These are phyloP conservation scores for Epizoanthus rinbou DNA, from an alignment of 92 coral and sea anemone species.

Conservation along the genomic window DNA sequence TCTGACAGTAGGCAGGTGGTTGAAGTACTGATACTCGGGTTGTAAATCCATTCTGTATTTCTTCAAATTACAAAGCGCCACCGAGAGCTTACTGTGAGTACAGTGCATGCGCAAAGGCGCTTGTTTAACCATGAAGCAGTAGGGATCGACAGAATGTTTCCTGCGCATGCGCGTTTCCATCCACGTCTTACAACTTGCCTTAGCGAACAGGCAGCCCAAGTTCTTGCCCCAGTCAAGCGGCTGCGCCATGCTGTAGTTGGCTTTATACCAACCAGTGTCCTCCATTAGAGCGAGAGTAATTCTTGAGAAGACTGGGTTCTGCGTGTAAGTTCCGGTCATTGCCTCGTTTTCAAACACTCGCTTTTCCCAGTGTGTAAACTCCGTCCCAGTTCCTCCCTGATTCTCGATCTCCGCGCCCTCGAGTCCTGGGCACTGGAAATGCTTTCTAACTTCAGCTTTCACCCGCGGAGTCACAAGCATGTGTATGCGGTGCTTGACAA, in stretches of 20 bases:
- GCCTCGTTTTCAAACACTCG: slow-evolving; percentile 99
- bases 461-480: slow-evolving; percentile 96
- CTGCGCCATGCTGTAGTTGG: slow-evolving; percentile 92
- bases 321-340: slow-evolving; percentile 99
- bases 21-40: slow-evolving; percentile 90
- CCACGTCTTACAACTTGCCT: slow-evolving; percentile 96
- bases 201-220: slow-evolving; percentile 89
- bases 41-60: slow-evolving; percentile 71
- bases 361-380: slow-evolving; percentile 97
- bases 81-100: slow-evolving; percentile 91
- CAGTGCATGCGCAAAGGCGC: slow-evolving; percentile 93
- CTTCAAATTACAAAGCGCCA: slow-evolving; percentile 92
- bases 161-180: slow-evolving; percentile 78
- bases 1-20: slow-evolving; percentile 69
- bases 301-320: slow-evolving; percentile 95
- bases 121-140: slow-evolving; percentile 85
- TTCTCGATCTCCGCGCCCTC: slow-evolving; percentile 99
- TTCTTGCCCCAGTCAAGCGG: slow-evolving; percentile 93
- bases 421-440: slow-evolving; percentile 82
- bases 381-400: slow-evolving; percentile 94
- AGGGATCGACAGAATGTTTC: slow-evolving; percentile 74
- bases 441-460: slow-evolving; percentile 72
- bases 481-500: slow-evolving; percentile 67
- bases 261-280: slow-evolving; percentile 97
- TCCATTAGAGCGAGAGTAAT: slow-evolving; percentile 96